Evolutionary conservation across 2,113 vertebrate genomes (phyloP).

Genomic region (Nothocercus julius): DNA sequence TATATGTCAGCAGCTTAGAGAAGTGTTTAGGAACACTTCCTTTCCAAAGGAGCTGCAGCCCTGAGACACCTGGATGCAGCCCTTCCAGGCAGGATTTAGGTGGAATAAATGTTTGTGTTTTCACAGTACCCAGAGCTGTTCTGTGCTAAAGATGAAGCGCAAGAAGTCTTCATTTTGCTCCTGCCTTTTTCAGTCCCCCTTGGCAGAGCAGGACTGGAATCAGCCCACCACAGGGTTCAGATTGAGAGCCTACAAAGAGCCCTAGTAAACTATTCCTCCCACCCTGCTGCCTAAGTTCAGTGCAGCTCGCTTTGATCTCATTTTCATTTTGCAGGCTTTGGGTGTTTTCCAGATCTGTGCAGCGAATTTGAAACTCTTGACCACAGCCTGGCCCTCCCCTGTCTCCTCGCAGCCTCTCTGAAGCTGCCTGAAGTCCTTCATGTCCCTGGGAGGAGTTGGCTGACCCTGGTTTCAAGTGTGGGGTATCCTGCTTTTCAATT

Average conservation of each 20-base stretch:
- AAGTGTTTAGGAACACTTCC: background rate
- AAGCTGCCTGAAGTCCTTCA: background rate
- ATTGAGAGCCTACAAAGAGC: background rate
- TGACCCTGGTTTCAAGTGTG: background rate
- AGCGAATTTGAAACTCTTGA: background rate
- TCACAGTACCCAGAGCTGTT: background rate
- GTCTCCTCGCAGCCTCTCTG: background rate
- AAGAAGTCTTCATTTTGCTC: background rate
- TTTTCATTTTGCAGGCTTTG: background rate
- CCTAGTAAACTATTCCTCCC: background rate
- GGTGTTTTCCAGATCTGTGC: background rate
- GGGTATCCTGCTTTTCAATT: background rate
- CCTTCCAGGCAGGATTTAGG: background rate
- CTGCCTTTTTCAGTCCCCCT: background rate
- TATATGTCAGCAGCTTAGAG: background rate
- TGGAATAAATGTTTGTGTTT: background rate
- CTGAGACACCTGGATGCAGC: background rate
- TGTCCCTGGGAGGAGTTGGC: background rate
- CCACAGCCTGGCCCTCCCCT: background rate
- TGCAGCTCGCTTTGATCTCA: background rate
- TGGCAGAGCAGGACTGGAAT: background rate
- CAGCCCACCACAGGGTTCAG: background rate
- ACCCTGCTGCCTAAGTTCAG: background rate
- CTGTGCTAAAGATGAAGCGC: background rate
- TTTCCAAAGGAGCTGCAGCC: background rate